Evolutionary conservation across 2,113 vertebrate species (phyloP), one percentile per base, ranked within the genome.

Genomic region (Centropus unirufus): DNA sequence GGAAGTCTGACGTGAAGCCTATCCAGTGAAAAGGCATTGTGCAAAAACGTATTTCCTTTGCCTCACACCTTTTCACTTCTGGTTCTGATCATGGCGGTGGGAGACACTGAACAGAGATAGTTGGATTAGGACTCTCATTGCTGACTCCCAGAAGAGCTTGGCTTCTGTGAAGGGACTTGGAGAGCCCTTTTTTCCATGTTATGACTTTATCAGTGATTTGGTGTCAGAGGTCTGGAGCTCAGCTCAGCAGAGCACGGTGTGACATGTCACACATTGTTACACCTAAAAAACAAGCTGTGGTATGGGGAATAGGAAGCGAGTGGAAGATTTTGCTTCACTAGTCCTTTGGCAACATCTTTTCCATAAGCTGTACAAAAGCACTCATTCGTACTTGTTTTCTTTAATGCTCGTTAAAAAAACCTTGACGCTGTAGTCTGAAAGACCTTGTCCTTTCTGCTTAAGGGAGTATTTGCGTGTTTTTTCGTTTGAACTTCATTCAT

Each of bases 211-310:
- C 94, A 67, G 86, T 66, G 72, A 29, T 16, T 20, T 58, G 26
- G 90, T 80, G 72, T 75, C 54, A 80, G 85, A 70, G 63, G 42
- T 70, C 85, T 86, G 90, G 75, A 83, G 85, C 46, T 83, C 79
- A 55, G 44, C 62, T 92, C 70, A 58, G 75, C 88, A 58, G 75
- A 74, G 36, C 72, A 59, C 29, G 0, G 8, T 81, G 66, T 94
- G 93, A 90, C 55, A 51, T 88, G 59, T 77, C 83, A 86, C 88
- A 44, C 9, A 0, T 58, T 84, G 62, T 64, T 42, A 29, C 67
- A 44, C 46, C 42, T 86, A 39, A 51, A 63, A 91, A 68, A 36
- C 47, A 70, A 54, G 11, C 84, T 32, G 34, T 26, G 54, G 11
- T 29, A 19, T 29, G 6, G 1, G 13, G 12, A 73, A 29, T 6